Conservation (phyloP, 2,113 vertebrate species). For the Apeltes quadracus region DNA sequence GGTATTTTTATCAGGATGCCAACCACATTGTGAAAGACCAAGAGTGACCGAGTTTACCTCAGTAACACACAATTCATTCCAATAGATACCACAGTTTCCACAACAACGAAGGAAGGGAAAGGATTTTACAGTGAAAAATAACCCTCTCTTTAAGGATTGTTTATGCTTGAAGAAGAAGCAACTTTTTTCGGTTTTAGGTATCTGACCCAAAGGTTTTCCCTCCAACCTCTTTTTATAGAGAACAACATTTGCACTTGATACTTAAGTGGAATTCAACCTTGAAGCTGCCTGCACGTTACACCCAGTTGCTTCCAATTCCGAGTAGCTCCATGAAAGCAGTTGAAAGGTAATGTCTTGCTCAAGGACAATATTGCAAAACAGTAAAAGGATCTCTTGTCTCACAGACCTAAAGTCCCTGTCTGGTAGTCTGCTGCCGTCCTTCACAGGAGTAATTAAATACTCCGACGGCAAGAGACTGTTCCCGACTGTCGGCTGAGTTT, state of each 20-base stretch:
- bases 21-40: neutral
- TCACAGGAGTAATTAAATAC: conserved; percentile 35
- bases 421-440: conserved; percentile 9
- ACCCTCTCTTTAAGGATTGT: conserved; percentile 10
- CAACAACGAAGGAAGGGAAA: conserved; percentile 10
- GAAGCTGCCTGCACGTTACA: conserved; percentile 10
- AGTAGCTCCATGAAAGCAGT: neutral
- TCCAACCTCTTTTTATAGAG: conserved; percentile 20
- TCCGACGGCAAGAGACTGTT: conserved; percentile 30
- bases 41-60: conserved; percentile 8
- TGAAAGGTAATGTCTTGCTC: neutral
- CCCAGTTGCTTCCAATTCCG: neutral
- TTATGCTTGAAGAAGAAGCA: neutral
- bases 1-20: neutral
- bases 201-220: conserved; percentile 2
- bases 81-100: conserved; percentile 20
- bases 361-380: neutral
- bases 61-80: conserved; percentile 26
- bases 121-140: conserved; percentile 13
- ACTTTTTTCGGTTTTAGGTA: neutral
- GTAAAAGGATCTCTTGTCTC: neutral
- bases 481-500: conserved; percentile 18
- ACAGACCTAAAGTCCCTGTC: conserved; percentile 2
- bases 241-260: conserved; percentile 9
- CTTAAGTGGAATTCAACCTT: neutral